A percentile compares a stretch with the other conserved stretches of the same genome.
These are phyloP conservation scores for Perca schrenkii DNA, from an alignment of 2,113 vertebrate species.

Conservation along the genomic window DNA sequence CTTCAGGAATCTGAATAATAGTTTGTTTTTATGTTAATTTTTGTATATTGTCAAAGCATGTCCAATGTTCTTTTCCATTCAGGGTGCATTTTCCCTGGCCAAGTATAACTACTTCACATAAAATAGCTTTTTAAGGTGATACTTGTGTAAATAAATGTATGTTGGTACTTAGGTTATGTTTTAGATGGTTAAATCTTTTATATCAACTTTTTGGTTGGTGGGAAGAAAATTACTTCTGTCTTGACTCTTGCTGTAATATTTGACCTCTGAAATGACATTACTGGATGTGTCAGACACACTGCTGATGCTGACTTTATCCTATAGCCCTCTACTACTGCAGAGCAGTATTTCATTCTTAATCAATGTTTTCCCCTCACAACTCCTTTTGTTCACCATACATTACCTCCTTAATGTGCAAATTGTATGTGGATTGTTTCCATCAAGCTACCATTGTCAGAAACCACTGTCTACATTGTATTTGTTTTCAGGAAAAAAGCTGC, in stretches of 20 bases:
- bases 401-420: constrained; percentile 71
- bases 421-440: constrained; percentile 56
- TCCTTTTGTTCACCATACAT: constrained; percentile 50
- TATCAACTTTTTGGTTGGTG: constrained; percentile 28
- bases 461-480: constrained; percentile 43
- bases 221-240: constrained; percentile 27
- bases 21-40: constrained; percentile 17
- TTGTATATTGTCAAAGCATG: constrained; percentile 39
- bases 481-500: constrained; percentile 59
- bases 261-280: constrained; percentile 38
- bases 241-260: constrained; percentile 9
- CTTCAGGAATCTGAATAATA: constrained; percentile 33
- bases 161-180: constrained; percentile 51
- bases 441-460: constrained; percentile 37
- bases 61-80: constrained; percentile 55
- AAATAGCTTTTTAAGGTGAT: constrained; percentile 59
- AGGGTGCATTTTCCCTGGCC: constrained; percentile 49
- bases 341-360: constrained; percentile 40
- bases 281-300: constrained; percentile 22
- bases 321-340: constrained; percentile 4
- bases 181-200: constrained; percentile 51
- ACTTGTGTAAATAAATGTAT: constrained; percentile 48
- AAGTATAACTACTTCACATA: constrained; percentile 65
- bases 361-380: constrained; percentile 33
- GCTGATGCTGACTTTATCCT: constrained; percentile 14